These are phyloP conservation scores for Anthoscopus minutus DNA, from an alignment of 2,113 vertebrate genomes.

Conservation along the genomic window DNA sequence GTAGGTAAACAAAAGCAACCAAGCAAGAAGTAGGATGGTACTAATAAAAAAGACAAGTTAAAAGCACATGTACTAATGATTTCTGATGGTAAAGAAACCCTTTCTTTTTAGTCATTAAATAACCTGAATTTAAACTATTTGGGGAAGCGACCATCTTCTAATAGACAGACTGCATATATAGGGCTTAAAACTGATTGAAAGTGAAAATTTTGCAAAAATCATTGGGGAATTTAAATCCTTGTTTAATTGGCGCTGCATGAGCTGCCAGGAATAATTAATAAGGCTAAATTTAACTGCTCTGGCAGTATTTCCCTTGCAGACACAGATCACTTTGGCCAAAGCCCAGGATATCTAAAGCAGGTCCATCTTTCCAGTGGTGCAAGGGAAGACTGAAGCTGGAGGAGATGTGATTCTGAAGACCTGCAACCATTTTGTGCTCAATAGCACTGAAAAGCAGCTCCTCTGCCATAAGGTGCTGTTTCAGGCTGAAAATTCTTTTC, in stretches of 20 bases:
- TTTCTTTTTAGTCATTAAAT: neutral
- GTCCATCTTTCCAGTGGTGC: neutral
- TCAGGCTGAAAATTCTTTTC: neutral
- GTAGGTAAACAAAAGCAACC: neutral
- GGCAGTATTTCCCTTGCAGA: constrained; percentile 19
- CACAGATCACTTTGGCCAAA: neutral
- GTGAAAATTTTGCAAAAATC: neutral
- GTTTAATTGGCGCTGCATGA: neutral
- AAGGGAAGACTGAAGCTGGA: neutral
- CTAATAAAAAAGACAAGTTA: neutral
- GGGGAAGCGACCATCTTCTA: neutral
- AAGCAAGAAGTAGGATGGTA: neutral
- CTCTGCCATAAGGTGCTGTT: neutral
- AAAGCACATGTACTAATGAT: neutral
- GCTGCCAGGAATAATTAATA: constrained; percentile 31
- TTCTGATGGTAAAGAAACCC: neutral
- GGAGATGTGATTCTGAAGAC: neutral
- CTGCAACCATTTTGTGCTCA: neutral
- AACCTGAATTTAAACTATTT: neutral
- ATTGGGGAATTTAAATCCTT: neutral
- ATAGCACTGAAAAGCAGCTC: neutral
- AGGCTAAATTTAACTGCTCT: constrained; percentile 26
- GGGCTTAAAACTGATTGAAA: neutral
- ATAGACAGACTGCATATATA: neutral
- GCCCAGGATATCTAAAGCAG: neutral